phyloP scores from a whole-genome alignment of 2,113 vertebrate species.

The Eulemur macaco region DNA sequence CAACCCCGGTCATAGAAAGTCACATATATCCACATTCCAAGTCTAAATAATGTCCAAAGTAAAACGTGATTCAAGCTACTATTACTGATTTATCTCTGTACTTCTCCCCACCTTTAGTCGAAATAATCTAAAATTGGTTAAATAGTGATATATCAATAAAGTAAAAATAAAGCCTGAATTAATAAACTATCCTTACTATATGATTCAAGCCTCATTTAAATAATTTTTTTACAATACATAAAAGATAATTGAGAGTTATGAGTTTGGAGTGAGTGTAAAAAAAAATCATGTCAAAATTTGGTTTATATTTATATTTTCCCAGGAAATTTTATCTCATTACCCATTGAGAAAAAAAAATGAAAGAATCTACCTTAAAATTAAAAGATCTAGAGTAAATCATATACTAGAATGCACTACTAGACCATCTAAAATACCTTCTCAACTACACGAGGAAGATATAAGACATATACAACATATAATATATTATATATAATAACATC shows the following conservation, averaged over 20 bases:
- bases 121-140: not conserved
- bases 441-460: not conserved
- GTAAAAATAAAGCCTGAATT: not conserved
- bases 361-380: not conserved
- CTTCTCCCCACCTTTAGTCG: not conserved
- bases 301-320: slow-evolving; percentile 23
- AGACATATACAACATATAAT: not conserved
- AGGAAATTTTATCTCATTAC: slow-evolving; percentile 21
- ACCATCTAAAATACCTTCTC: not conserved
- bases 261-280: not conserved
- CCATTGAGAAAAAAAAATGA: not conserved
- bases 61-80: slow-evolving; percentile 1
- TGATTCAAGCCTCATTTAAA: slow-evolving; percentile 20
- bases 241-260: not conserved
- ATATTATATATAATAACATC: not conserved
- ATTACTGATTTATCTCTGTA: not conserved
- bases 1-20: not conserved
- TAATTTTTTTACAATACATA: not conserved
- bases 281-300: slow-evolving; percentile 26
- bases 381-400: slow-evolving; percentile 28
- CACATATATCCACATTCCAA: not conserved
- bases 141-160: not conserved
- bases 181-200: not conserved
- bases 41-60: not conserved
- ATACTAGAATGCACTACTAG: not conserved